phyloP scores from a whole-genome alignment of 2,113 vertebrate genomes.

The Alectura lathami region DNA sequence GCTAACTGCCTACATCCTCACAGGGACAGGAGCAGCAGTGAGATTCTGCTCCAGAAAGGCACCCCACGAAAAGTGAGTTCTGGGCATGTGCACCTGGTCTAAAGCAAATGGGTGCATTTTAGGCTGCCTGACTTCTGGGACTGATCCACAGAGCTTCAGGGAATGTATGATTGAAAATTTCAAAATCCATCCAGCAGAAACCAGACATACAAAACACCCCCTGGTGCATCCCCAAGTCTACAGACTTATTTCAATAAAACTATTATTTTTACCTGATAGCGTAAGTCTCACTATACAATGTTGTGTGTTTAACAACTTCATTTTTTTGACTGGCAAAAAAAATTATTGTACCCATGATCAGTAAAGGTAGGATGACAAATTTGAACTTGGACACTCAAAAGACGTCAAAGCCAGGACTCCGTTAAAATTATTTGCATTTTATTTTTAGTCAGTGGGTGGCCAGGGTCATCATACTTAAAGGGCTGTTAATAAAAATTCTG shows the following conservation, averaged over 20 bases:
- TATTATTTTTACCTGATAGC: not conserved
- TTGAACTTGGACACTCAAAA: not conserved
- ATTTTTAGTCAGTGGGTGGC: slow-evolving; percentile 21
- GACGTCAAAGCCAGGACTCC: not conserved
- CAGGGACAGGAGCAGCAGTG: not conserved
- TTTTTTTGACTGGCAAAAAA: not conserved
- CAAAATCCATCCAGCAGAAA: not conserved
- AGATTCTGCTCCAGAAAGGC: not conserved
- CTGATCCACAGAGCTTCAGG: not conserved
- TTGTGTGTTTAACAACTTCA: not conserved
- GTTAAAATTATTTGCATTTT: not conserved
- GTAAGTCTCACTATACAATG: not conserved
- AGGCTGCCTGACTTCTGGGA: not conserved
- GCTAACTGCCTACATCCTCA: not conserved
- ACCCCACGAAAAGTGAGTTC: accelerated
- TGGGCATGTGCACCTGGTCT: no score
- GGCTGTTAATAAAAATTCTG: not conserved
- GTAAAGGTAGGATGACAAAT: not conserved
- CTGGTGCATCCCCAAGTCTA: not conserved
- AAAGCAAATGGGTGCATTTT: not conserved
- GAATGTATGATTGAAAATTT: not conserved
- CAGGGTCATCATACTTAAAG: not conserved
- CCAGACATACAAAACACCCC: accelerated
- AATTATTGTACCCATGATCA: not conserved
- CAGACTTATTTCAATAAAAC: not conserved